Conservation (phyloP, 23 tunicate species). For the Ascidia mentula region DNA sequence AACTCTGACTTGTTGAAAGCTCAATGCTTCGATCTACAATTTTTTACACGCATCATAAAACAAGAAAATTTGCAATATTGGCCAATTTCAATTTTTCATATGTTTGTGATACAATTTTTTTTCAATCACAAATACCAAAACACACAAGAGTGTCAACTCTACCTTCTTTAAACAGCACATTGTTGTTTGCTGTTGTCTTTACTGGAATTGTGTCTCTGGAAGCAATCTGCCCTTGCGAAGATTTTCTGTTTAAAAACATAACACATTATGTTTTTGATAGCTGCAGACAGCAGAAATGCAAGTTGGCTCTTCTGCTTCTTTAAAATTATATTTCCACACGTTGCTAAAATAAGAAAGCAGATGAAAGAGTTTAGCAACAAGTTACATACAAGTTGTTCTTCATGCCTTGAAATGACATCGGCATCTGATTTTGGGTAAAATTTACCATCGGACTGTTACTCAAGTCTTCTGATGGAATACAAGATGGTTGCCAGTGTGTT, state of each 20-base stretch:
- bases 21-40: slow-evolving; percentile 62
- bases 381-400: neutral
- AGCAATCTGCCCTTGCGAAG: neutral
- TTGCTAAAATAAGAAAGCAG: neutral
- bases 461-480: neutral
- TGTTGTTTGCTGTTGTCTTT: neutral
- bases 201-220: neutral
- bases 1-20: slow-evolving; percentile 68
- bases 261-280: too few relatives aligned
- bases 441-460: slow-evolving; percentile 18
- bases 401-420: neutral
- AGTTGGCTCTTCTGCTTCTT: too few relatives aligned
- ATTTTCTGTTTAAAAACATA: too few relatives aligned
- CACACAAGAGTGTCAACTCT: neutral
- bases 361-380: neutral
- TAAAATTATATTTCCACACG: too few relatives aligned
- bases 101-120: too few relatives aligned
- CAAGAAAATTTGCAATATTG: too few relatives aligned
- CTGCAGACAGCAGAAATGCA: too few relatives aligned
- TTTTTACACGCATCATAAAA: too few relatives aligned
- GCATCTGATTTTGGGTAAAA: neutral
- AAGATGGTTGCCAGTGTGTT: slow-evolving; percentile 12
- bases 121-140: neutral
- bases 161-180: slow-evolving; percentile 6
- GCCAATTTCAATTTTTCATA: too few relatives aligned